These are phyloP conservation scores for Perognathus longimembris DNA, from an alignment of 2,113 vertebrate genomes.

Conservation along the genomic window DNA sequence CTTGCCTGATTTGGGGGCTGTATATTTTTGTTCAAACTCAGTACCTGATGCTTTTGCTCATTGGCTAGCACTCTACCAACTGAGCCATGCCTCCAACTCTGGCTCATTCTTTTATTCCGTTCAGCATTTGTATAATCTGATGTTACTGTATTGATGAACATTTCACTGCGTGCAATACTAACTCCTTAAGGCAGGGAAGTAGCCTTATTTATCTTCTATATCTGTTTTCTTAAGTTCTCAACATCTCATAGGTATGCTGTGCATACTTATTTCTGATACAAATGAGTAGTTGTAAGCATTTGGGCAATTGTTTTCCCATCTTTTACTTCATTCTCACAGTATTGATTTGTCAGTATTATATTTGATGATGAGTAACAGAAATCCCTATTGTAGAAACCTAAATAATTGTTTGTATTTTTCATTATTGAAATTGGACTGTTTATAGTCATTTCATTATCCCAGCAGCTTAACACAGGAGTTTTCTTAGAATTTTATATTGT, in stretches of 20 bases:
- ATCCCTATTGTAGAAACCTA: not conserved
- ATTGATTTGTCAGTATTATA: not conserved
- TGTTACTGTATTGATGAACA: constrained; percentile 9
- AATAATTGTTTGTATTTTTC: no score
- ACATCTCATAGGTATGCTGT: not conserved
- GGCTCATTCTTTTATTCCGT: constrained; percentile 28
- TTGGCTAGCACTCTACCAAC: no score
- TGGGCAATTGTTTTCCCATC: not conserved
- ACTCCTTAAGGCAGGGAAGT: not conserved
- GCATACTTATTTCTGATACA: no score
- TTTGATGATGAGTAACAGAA: constrained; percentile 21
- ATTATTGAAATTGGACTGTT: not conserved
- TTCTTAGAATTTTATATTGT: not conserved
- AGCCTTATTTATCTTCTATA: not conserved
- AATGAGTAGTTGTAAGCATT: not conserved
- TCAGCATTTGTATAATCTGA: not conserved
- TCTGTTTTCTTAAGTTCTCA: constrained; percentile 25
- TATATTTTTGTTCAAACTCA: not conserved
- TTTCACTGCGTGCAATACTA: not conserved
- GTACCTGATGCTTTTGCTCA: no score
- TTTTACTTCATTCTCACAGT: constrained; percentile 4
- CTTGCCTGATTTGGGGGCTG: constrained; percentile 2
- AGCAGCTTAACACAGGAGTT: not conserved
- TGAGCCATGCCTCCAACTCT: no score
- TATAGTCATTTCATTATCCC: not conserved